These are phyloP conservation scores for Leontopithecus rosalia DNA, from an alignment of 2,797 vertebrate genomes.

Conservation along the genomic window DNA sequence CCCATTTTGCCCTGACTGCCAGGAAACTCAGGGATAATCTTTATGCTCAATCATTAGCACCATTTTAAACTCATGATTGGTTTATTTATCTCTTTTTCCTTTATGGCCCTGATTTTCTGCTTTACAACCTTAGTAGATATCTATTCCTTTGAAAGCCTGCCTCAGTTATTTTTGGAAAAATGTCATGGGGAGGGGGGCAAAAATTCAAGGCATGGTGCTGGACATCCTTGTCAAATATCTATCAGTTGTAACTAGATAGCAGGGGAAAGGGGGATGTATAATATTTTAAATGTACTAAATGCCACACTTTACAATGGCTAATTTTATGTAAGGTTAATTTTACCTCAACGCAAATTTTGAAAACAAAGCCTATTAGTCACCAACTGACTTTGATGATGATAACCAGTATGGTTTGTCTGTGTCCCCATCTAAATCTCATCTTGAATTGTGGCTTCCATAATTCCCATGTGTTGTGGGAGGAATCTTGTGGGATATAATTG, in stretches of 20 bases:
- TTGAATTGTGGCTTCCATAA: background rate
- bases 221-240: background rate
- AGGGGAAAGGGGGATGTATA: background rate
- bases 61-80: background rate
- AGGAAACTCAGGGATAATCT: background rate
- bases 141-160: background rate
- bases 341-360: background rate
- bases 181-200: background rate
- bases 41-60: background rate
- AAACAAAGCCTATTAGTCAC: background rate
- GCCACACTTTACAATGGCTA: background rate
- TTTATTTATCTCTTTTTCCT: background rate
- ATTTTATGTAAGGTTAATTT: conserved; percentile 5
- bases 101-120: background rate
- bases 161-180: conserved; percentile 28
- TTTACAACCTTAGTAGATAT: background rate
- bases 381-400: background rate
- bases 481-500: background rate
- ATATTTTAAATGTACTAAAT: background rate
- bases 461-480: background rate
- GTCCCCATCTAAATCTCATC: background rate
- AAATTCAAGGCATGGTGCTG: background rate
- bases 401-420: background rate
- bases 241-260: background rate
- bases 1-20: background rate